These are phyloP conservation scores for Monopterus albus DNA, from an alignment of 2,113 vertebrate genomes.

Conservation along the genomic window DNA sequence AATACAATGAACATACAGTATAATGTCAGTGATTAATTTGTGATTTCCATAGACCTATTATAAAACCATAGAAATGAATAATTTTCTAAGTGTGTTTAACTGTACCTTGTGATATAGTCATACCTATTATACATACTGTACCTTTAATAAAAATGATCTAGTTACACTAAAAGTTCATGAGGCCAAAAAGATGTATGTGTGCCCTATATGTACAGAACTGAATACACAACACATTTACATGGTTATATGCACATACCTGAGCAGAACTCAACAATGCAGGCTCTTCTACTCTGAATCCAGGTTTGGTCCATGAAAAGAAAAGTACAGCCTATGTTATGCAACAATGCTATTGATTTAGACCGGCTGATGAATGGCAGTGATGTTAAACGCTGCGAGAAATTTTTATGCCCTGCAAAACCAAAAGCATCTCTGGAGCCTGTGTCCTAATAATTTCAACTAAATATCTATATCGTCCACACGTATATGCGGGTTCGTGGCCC, in stretches of 20 bases:
- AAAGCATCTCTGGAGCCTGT: slow-evolving; percentile 37
- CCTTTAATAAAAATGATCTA: slow-evolving; percentile 82
- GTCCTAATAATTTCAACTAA: slow-evolving; percentile 38
- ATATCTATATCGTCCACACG: slow-evolving; percentile 36
- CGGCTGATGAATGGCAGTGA: slow-evolving; percentile 62
- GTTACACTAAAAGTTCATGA: slow-evolving; percentile 76
- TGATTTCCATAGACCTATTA: slow-evolving; percentile 43
- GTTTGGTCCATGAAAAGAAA: slow-evolving; percentile 69
- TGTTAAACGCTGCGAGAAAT: slow-evolving; percentile 44
- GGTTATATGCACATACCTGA: slow-evolving; percentile 87
- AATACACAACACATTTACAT: slow-evolving; percentile 83
- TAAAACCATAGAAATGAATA: slow-evolving; percentile 65
- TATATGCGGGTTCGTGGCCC: slow-evolving; percentile 52
- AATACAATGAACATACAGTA: slow-evolving; percentile 56
- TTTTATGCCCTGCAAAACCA: slow-evolving; percentile 52
- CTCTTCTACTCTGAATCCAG: slow-evolving; percentile 76
- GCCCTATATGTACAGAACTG: slow-evolving; percentile 77
- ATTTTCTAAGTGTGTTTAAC: slow-evolving; percentile 80
- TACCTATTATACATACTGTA: slow-evolving; percentile 74
- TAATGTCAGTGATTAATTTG: slow-evolving; percentile 33
- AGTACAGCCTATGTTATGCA: slow-evolving; percentile 66
- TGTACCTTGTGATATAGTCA: slow-evolving; percentile 72
- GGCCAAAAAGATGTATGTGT: slow-evolving; percentile 73
- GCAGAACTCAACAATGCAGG: slow-evolving; percentile 82
- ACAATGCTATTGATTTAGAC: slow-evolving; percentile 58